phyloP scores from a whole-genome alignment of 2,113 vertebrate species.

The Sylvia atricapilla region DNA sequence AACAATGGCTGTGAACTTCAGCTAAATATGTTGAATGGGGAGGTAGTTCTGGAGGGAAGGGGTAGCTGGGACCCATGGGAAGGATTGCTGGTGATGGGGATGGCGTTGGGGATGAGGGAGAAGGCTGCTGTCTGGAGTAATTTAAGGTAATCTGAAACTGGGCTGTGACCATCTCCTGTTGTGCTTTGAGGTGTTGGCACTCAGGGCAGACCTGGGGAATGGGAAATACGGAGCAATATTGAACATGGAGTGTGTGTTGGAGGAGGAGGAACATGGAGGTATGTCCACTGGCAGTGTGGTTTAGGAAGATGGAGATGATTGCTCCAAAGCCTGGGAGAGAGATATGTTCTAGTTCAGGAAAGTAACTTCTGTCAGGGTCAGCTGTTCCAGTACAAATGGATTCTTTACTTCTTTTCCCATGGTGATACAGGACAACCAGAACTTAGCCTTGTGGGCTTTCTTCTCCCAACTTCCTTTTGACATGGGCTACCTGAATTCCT shows the following conservation, averaged over 20 bases:
- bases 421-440: background rate
- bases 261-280: background rate
- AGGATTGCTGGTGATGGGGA: background rate
- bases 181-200: background rate
- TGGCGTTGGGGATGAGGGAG: background rate
- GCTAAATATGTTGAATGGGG: background rate
- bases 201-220: too few species aligned
- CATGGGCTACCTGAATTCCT: background rate
- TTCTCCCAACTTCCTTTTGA: background rate
- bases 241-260: background rate
- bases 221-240: fast-evolving
- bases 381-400: background rate
- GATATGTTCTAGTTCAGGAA: background rate
- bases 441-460: fast-evolving
- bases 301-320: background rate
- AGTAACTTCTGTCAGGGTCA: background rate
- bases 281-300: background rate
- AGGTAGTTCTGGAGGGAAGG: background rate
- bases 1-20: background rate
- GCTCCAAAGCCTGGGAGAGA: background rate
- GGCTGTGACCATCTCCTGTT: background rate
- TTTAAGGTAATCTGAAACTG: background rate
- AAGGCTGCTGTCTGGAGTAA: background rate
- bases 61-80: background rate
- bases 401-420: background rate